Evolutionary conservation across 2,797 vertebrate species (phyloP), one percentile per base, ranked within the genome.

Genomic region (Vultur gryphus): DNA sequence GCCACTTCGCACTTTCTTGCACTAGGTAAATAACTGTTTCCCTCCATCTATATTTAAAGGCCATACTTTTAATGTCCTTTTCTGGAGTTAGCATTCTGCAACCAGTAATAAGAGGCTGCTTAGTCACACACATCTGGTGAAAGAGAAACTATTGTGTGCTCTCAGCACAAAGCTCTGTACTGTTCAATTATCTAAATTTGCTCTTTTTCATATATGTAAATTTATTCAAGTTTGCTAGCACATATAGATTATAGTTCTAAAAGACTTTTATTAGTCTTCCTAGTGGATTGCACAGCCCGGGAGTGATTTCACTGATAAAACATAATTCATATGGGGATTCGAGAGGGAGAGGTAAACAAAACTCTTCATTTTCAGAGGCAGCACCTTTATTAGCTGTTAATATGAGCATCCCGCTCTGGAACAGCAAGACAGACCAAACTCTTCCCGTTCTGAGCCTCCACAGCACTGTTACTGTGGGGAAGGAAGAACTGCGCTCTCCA

Each of bases 101-200:
- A 61, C 46, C 87, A 81, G 43, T 26, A 93, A 62, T 37, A 83
- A 92, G 41, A 73, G 28, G 31, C 78, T 81, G 83, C 71, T 93
- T 95, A 95, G 80, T 90, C 85, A 90, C 20, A 81, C 2, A 10
- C 43, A 94, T 86, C 83, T 96, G 83, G 58, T 76, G 78, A 81
- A 86, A 90, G 43, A 88, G 89, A 95, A 75, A 84, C 28, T 73
- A 91, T 41, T 93, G 55, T 72, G 37, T 6, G 21, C 46, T 82
- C 85, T 66, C 66, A 66, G 77, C 73, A 95, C 65, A 87, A 88
- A 88, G 91, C 81, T 95, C 51, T 76, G 69, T 41, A 77, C 69
- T 77, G 59, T 64, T 94, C 89, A 89, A 84, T 78, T 89, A 93
- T 12, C 70, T 84, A 67, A 79, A 96, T 79, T n/a, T 72, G 33